Percentiles rank a stretch among this genome's conserved stretches.
These are phyloP conservation scores for Panonychus citri DNA, from an alignment of 1,140 invertebrate species.

Conservation along the genomic window DNA sequence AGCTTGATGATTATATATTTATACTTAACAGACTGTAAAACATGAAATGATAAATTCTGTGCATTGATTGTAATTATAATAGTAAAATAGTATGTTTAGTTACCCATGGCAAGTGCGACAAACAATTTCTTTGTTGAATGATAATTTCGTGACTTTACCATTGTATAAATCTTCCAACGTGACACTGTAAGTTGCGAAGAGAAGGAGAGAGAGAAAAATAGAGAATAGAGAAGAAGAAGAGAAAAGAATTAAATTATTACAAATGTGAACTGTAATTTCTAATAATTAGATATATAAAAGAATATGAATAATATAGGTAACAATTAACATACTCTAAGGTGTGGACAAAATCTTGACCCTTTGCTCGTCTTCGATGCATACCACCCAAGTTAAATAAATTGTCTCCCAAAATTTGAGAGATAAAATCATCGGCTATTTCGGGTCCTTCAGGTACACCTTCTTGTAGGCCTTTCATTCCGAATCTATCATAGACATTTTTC, in stretches of 20 bases:
- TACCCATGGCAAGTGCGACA: conserved; percentile 87
- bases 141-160: conserved; percentile 78
- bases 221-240: too few relatives aligned
- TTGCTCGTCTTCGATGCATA: neutral
- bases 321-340: neutral
- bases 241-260: neutral
- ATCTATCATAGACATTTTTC: conserved; percentile 43
- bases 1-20: too few relatives aligned
- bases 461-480: conserved; percentile 52
- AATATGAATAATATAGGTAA: neutral
- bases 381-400: neutral
- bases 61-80: too few relatives aligned
- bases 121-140: conserved; percentile 85
- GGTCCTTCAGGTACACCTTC: conserved; percentile 29
- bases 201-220: too few relatives aligned
- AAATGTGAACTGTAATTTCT: too few relatives aligned
- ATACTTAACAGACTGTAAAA: too few relatives aligned
- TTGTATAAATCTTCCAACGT: conserved; percentile 91
- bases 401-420: conserved; percentile 46
- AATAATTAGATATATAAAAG: too few relatives aligned
- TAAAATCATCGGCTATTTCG: conserved; percentile 73
- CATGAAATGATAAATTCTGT: too few relatives aligned
- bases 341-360: neutral
- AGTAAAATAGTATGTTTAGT: conserved; percentile 12
- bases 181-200: too few relatives aligned